Base-by-base conservation (phyloP, 2,113 vertebrate species). In the Benitochromis conjunctus region DNA sequence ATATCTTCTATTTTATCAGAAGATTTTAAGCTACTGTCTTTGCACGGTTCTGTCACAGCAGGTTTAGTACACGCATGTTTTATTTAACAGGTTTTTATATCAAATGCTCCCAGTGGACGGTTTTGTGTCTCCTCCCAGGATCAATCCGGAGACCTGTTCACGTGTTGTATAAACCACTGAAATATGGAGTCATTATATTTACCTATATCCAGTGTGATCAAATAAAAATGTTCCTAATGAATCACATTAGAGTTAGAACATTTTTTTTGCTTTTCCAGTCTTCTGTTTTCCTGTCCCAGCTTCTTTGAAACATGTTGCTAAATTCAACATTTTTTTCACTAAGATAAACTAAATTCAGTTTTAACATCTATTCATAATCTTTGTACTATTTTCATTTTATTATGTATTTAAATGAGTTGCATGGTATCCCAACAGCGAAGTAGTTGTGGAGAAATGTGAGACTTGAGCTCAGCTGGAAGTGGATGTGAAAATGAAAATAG, bases 41-140 rank as follows among this genome's bases (percentile, higher is more conserved):
- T 69, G 19, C 62, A 21, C 2, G 0, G 36, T 0, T 43, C n/a
- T 1, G 58, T 43, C 64, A 16, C 38, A 10, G 38, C 64, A 71
- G 21, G 5, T 16, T 16, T 21, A 21, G 4, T 5, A 38, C 7
- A 21, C n/a, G 24, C 64, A 6, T 7, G 5, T 14, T 69, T 69
- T 7, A 69, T 43, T 69, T 14, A 66, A 41, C 62, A 41, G 34
- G 11, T 66, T 66, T 66, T 5, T 13, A 64, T 11, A 62, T 18
- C 31, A 62, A 62, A 43, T 24, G n/a, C 36, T 41, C 11, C 34
- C 19, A 21, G 34, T 66, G 60, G 31, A 64, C n/a, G 34, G 36
- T 21, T 3, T 43, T 13, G n/a, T 14, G 36, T 41, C 60, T 64
- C 31, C 60, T 36, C 31, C 60, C 18, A 36, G 60, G 1, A 64